These are phyloP conservation scores for Pseudochirops corinnae DNA, from an alignment of 2,797 vertebrate genomes.

Conservation along the genomic window DNA sequence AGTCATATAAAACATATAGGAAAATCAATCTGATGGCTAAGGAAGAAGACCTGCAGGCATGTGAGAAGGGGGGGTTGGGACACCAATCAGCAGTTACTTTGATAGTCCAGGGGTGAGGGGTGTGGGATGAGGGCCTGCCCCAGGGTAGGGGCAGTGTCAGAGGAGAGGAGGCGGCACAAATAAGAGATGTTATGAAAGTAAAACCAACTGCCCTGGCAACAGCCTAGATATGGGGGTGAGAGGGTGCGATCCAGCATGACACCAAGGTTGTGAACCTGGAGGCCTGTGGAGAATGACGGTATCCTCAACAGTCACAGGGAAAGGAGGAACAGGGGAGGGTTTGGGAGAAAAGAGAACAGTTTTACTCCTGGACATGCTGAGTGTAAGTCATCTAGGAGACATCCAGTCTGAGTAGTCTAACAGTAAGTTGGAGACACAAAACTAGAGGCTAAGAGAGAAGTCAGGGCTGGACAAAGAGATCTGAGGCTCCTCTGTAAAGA, in stretches of 20 bases:
- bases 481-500: background rate
- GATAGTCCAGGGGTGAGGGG: background rate
- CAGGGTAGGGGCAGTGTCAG: too few species aligned
- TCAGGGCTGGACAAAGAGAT: background rate
- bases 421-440: background rate
- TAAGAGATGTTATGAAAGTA: background rate
- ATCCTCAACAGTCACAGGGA: background rate
- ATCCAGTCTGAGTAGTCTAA: background rate
- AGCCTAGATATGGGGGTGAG: background rate
- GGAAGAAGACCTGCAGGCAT: background rate
- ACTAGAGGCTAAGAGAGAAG: background rate
- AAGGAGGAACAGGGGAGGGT: background rate
- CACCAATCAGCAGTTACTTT: background rate
- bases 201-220: background rate
- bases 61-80: background rate
- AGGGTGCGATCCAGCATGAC: background rate
- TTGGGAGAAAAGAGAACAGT: background rate
- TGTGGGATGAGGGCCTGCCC: background rate
- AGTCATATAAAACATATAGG: background rate
- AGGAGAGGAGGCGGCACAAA: background rate
- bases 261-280: background rate
- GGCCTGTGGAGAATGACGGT: background rate
- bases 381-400: background rate
- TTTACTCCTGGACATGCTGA: background rate
- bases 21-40: background rate